These are phyloP conservation scores for Stratiolaelaps scimitus DNA, from an alignment of 1,140 invertebrate genomes.

Conservation along the genomic window DNA sequence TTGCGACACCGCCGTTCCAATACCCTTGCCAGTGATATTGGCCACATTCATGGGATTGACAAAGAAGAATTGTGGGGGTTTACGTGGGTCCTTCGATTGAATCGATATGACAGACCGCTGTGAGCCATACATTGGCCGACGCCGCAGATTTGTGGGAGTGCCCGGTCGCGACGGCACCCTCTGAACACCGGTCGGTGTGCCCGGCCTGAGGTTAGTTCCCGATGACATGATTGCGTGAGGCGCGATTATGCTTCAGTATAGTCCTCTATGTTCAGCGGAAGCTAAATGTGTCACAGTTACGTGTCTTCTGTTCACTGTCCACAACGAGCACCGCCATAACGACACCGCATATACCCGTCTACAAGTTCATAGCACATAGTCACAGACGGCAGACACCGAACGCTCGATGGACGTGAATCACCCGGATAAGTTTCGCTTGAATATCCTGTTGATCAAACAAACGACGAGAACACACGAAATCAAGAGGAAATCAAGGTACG, in stretches of 20 bases:
- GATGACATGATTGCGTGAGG: neutral
- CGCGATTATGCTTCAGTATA: neutral
- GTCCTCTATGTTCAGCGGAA: neutral
- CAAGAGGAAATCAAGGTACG: too few relatives aligned
- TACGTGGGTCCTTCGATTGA: constrained; percentile 6
- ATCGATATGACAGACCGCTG: constrained; percentile 11
- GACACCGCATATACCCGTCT: neutral
- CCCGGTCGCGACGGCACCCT: constrained; percentile 16
- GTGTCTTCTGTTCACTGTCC: too few relatives aligned
- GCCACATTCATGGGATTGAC: constrained; percentile 27
- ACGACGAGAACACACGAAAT: too few relatives aligned
- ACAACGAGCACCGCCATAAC: neutral
- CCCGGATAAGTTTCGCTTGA: neutral
- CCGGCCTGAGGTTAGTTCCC: neutral
- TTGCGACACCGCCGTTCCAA: constrained; percentile 5
- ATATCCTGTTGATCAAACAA: too few relatives aligned
- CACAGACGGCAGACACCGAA: too few relatives aligned
- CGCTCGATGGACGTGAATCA: neutral
- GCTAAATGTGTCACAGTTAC: neutral
- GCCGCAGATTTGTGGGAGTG: constrained; percentile 4
- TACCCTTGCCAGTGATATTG: constrained; percentile 12
- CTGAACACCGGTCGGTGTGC: neutral
- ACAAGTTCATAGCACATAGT: constrained; percentile 27
- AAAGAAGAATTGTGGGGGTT: constrained; percentile 17
- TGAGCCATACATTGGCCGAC: constrained; percentile 16